Evolutionary conservation across 23 tunicate species (phyloP), one percentile per base, ranked within the genome.

Genomic region (Phallusia fumigata): DNA sequence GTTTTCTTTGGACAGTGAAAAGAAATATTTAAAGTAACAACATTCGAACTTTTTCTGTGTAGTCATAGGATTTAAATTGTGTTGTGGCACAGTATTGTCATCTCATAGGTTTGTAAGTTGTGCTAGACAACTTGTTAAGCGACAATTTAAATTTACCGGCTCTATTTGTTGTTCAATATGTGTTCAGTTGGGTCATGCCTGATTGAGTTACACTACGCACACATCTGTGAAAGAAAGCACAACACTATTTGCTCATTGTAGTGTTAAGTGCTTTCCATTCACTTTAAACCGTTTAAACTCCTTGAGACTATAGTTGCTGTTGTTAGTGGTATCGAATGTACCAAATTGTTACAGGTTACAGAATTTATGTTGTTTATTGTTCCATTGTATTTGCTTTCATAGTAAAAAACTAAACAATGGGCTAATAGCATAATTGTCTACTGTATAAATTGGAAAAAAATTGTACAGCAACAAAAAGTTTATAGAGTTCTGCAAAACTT

Each of bases 111-210:
- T 58, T 58, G 69, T 58, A 58, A 21, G 69, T 58, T 58, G 69
- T 58, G 69, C 13, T 8, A 13, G 69, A 6, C 69, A 58, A 13
- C 69, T 21, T 47, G 64, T 78, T n/a, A 1, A 1, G 28, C 12
- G 33, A 30, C 44, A 33, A 65, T 89, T 84, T 89, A 89, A 80
- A 89, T 80, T 89, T 83, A 89, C 87, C 88, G 87, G 93, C 80
- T 50, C 36, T 77, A 36, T 35, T 58, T 58, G 69, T 58, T 58
- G 69, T 58, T 21, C 69, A 58, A 58, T 58, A 24, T 13, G 69
- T 13, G 11, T 58, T 58, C 72, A 31, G 79, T 74, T 53, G 72
- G 30, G 77, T 52, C 33, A 53, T 81, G 76, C 81, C 35, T 84
- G 82, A 76, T 76, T 84, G 82, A 49, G 82, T 84, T 76, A 40